These are phyloP conservation scores for Cylas formicarius DNA, from an alignment of 1,140 invertebrate species.

Conservation along the genomic window DNA sequence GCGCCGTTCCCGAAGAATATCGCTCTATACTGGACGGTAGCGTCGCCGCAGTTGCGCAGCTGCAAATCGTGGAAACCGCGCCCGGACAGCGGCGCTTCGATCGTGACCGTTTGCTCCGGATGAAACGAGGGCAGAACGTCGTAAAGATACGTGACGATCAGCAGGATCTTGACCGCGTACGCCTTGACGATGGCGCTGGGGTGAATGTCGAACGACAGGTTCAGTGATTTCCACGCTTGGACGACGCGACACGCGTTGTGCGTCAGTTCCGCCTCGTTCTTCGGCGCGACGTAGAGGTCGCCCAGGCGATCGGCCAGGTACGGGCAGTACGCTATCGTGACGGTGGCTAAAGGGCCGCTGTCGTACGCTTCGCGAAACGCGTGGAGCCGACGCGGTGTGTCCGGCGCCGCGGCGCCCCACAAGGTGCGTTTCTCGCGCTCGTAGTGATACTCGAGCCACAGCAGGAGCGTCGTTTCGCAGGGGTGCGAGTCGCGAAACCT, in stretches of 20 bases:
- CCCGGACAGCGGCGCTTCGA: constrained; percentile 24
- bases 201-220: constrained; percentile 39
- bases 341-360: constrained; percentile 37
- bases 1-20: constrained; percentile 28
- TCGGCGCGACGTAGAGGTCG: constrained; percentile 35
- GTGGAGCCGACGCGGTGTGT: too few species aligned
- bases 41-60: constrained; percentile 24
- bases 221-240: constrained; percentile 40
- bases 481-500: constrained; percentile 1
- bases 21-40: constrained; percentile 20
- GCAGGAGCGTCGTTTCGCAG: constrained; percentile 18
- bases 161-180: constrained; percentile 39
- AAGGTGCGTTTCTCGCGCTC: constrained; percentile 17
- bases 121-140: constrained; percentile 37
- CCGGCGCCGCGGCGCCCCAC: constrained; percentile 33
- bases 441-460: constrained; percentile 26
- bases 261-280: constrained; percentile 27
- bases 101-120: constrained; percentile 29
- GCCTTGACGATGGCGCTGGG: constrained; percentile 37
- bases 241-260: constrained; percentile 41
- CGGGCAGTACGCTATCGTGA: constrained; percentile 41
- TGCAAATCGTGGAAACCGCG: constrained; percentile 10
- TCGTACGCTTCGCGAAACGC: constrained; percentile 39
- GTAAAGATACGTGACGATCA: constrained; percentile 40
- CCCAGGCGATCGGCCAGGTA: constrained; percentile 37